Evolutionary conservation across 2,888 invertebrate genomes (phyloP), one percentile per base, ranked within the genome.

Genomic region (Callinectes sapidus): DNA sequence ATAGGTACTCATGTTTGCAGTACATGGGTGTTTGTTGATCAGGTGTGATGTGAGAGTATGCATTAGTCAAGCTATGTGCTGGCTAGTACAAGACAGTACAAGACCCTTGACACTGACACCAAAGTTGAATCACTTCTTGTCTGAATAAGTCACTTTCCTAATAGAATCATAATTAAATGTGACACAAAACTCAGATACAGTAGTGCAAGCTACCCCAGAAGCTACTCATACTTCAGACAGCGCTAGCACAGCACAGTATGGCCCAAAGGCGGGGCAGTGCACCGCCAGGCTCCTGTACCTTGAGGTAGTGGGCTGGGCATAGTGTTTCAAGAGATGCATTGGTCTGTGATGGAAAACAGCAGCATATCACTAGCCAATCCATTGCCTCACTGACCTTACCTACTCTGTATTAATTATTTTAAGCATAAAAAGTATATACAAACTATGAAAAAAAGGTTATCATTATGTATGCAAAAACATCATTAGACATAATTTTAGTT

Each of bases 251-350:
- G 13, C 28, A 61, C 23, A 23, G 61, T 61, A 23, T 3, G 23
- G 61, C 23, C 61, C 61, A 71, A 28, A 10, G 28, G 71, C 28
- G 28, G 28, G 71, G 71, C 10, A 28, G 71, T n/a, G 71, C 71
- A 71, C 81, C 16, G 16, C 39, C 88, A 54, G 32, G 48, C 89
- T 23, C 85, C 48, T 90, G 85, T 93, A 93, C 92, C 92, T 93
- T 86, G 88, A 32, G 28, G 81, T 85, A 91, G 88, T 39, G 32
- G 89, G 88, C 42, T 91, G 90, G 55, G 81, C 90, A 81, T 71
- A 86, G 86, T 91, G 92, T 93, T 88, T 93, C 92, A 93, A 93
- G 91, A 88, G 92, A 66, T 93, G 90, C 28, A 35, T 81, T 54
- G 92, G 92, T 93, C 92, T 93, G 90, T 42, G 71, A 88, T 91